Conservation (phyloP, 2,888 invertebrate genomes). For the Lacanobia wlatinum region DNA sequence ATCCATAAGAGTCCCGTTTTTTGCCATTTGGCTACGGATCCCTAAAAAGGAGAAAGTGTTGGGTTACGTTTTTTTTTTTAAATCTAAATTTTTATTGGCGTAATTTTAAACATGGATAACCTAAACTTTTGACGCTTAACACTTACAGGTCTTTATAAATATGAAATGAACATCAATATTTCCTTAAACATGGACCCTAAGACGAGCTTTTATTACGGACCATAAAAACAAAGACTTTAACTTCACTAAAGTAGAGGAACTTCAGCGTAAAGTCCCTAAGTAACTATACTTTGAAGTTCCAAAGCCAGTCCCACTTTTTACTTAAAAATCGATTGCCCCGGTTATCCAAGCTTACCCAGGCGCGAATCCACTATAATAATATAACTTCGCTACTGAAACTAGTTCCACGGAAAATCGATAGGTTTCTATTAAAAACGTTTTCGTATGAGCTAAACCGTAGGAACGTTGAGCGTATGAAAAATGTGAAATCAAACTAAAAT, state of each 20-base stretch:
- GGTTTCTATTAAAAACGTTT: slow-evolving; percentile 70
- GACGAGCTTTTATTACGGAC: slow-evolving; percentile 41
- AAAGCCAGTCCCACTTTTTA: slow-evolving; percentile 67
- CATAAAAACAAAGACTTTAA: slow-evolving; percentile 58
- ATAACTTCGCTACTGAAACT: slow-evolving; percentile 67
- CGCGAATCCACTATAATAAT: slow-evolving; percentile 72
- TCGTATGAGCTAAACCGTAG: slow-evolving; percentile 62
- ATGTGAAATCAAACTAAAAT: slow-evolving; percentile 55
- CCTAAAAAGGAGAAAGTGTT: too few relatives aligned
- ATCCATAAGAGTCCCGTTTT: too few relatives aligned
- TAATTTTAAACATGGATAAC: too few relatives aligned
- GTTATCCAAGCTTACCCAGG: slow-evolving; percentile 74
- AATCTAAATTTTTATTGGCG: too few relatives aligned
- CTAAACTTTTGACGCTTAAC: too few relatives aligned
- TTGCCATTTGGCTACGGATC: too few relatives aligned
- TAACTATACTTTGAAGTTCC: slow-evolving; percentile 64
- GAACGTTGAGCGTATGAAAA: slow-evolving; percentile 57
- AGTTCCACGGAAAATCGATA: slow-evolving; percentile 70
- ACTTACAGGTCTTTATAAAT: too few relatives aligned
- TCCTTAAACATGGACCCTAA: slow-evolving; percentile 6
- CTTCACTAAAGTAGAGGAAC: slow-evolving; percentile 54
- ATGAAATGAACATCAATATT: slow-evolving; percentile 12
- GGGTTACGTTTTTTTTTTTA: too few relatives aligned
- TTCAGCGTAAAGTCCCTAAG: slow-evolving; percentile 58
- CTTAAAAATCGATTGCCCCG: slow-evolving; percentile 71